Conservation (phyloP, 2,888 invertebrate genomes). For the Callimorpha dominula region DNA sequence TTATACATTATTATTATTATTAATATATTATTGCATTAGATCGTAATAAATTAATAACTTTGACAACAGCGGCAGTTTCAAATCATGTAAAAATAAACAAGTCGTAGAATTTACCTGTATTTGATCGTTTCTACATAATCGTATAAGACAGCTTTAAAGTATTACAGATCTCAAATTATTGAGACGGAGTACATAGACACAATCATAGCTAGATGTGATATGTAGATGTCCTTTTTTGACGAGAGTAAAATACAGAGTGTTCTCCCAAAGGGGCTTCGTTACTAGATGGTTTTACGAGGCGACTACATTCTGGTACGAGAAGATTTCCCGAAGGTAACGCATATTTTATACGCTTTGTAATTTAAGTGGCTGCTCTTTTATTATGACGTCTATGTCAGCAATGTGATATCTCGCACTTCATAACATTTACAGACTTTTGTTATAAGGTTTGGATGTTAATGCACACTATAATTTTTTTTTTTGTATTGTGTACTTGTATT, state of each 20-base stretch:
- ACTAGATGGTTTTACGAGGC: slow-evolving; percentile 74
- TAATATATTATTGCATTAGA: too few relatives aligned
- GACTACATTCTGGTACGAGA: slow-evolving; percentile 68
- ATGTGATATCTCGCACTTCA: slow-evolving; percentile 45
- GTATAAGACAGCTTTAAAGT: background rate
- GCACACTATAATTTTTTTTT: background rate
- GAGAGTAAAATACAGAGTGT: slow-evolving; percentile 60
- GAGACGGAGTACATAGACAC: slow-evolving; percentile 22
- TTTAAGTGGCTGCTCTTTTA: slow-evolving; percentile 74
- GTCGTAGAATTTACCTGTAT: background rate
- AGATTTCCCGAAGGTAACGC: slow-evolving; percentile 82
- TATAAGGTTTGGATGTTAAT: slow-evolving; percentile 9
- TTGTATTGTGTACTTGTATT: background rate
- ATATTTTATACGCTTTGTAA: slow-evolving; percentile 79
- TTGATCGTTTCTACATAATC: background rate
- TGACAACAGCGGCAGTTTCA: background rate
- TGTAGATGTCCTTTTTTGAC: slow-evolving; percentile 61
- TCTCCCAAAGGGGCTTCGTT: slow-evolving; percentile 68
- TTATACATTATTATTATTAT: too few relatives aligned
- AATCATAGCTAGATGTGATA: slow-evolving; percentile 37
- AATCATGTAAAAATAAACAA: background rate
- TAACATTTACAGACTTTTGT: slow-evolving; percentile 24
- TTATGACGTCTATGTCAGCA: slow-evolving; percentile 58
- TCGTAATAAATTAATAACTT: background rate
- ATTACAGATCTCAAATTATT: slow-evolving; percentile 2